Conservation (phyloP, 2,797 vertebrate genomes). For the Nasua narica region DNA sequence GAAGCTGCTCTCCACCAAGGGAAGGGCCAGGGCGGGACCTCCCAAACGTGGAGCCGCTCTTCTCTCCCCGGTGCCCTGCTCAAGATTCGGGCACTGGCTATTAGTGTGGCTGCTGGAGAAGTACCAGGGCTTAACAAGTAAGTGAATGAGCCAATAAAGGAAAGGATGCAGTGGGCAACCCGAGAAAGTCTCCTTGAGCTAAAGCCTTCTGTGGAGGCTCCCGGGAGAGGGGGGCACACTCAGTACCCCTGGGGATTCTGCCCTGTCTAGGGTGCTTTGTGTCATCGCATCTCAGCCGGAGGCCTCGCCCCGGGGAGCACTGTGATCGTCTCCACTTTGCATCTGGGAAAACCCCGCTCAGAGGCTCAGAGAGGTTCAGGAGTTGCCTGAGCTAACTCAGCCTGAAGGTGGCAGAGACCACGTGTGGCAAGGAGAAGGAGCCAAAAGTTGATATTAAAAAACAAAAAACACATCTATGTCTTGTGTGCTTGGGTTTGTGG, state of each 20-base stretch:
- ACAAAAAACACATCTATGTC: neutral
- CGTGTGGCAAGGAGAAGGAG: neutral
- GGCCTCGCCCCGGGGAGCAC: too few species aligned
- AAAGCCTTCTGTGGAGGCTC: neutral
- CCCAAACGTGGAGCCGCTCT: accelerated
- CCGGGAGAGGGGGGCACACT: neutral
- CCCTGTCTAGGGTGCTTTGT: neutral
- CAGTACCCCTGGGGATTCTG: neutral
- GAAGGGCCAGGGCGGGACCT: neutral
- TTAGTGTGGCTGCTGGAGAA: neutral
- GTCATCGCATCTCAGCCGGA: neutral
- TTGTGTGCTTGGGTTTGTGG: neutral
- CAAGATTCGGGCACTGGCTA: neutral
- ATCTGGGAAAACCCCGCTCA: neutral
- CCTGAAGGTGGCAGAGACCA: neutral
- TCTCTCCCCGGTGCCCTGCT: neutral
- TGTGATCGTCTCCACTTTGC: neutral
- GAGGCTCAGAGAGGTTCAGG: neutral
- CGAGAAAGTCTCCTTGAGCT: neutral
- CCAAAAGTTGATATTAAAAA: neutral
- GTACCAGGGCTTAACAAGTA: neutral
- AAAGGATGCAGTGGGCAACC: neutral
- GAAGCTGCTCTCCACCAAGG: neutral
- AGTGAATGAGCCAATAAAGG: neutral
- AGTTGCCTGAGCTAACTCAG: neutral